Conservation (phyloP, 1,140 invertebrate species). For the Pararge aegeria region DNA sequence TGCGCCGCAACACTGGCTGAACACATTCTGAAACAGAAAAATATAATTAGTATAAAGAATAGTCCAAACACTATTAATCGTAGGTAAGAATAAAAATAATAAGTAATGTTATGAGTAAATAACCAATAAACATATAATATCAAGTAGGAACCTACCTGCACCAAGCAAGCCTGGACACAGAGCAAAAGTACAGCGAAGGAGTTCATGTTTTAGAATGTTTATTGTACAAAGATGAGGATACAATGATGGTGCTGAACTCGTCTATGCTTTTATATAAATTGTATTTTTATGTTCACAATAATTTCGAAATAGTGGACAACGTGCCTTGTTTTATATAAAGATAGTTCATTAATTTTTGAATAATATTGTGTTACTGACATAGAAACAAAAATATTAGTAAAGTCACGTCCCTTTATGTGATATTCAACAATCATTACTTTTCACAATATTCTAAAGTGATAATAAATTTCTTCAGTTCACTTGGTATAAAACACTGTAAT, state of each 20-base stretch:
- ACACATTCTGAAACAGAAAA: not conserved
- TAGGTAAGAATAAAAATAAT: not conserved
- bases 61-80: too few relatives aligned
- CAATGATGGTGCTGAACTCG: not conserved
- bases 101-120: too few relatives aligned
- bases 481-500: too few relatives aligned
- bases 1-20: not conserved
- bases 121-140: too few relatives aligned
- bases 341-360: too few relatives aligned
- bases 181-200: constrained; percentile 26
- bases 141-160: constrained; percentile 33
- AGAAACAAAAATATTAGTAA: not conserved
- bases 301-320: too few relatives aligned
- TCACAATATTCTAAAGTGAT: too few relatives aligned
- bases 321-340: too few relatives aligned
- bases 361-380: too few relatives aligned
- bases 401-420: not conserved
- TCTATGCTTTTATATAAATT: not conserved
- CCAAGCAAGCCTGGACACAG: constrained; percentile 34
- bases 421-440: not conserved
- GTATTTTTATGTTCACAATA: too few relatives aligned
- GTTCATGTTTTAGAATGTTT: constrained; percentile 23
- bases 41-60: too few relatives aligned
- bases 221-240: not conserved
- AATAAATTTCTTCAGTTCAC: too few relatives aligned